Base-by-base conservation (phyloP, 64 coral and sea anemone species). In the Hydrozoanthus tunicans region DNA sequence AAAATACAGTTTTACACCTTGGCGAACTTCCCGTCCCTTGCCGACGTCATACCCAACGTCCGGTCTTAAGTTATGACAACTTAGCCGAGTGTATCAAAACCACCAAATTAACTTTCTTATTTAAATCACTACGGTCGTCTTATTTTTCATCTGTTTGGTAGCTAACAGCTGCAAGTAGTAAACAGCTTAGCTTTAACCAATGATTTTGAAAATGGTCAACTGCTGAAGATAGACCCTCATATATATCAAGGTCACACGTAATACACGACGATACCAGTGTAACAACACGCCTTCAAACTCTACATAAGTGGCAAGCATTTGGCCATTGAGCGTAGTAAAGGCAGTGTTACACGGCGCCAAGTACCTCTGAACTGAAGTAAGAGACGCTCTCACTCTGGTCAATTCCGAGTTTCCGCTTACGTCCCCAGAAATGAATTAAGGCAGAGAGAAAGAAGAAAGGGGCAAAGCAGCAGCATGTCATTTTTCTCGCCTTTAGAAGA, bases 11-110 rank as follows among this genome's bases (percentile, higher is more conserved):
- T 43, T 43, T 43, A 43, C 32, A 27, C 59, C 20, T 64, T 82
- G 25, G 64, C 64, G 61, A 74, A 88, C 84, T 88, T 88, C 84
- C 84, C 43, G 24, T 43, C 23, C 32, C 56, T 74, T 7, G 15
- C 53, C 15, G 84, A 88, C 84, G 84, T 88, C 84, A 88, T 51
- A 25, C 53, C 7, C 12, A 12, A 13, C 56, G 53, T 88, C 84
- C 57, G 84, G 26, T 88, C 56, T 51, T 58, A 4, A 56, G 4
- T 26, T 73, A 23, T 86, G 67, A 56, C 79, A 61, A 52, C n/a
- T 88, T 74, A 59, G 20, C 74, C 69, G 69, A 23, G 5, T 88
- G 55, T 88, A 15, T 75, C 68, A 88, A 88, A 74, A 73, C 82
- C 64, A 15, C 52, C 17, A 56, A 26, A 85, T 24, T 59, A 17